These are phyloP conservation scores for Pitta sordida DNA, from an alignment of 2,113 vertebrate genomes.

Conservation along the genomic window DNA sequence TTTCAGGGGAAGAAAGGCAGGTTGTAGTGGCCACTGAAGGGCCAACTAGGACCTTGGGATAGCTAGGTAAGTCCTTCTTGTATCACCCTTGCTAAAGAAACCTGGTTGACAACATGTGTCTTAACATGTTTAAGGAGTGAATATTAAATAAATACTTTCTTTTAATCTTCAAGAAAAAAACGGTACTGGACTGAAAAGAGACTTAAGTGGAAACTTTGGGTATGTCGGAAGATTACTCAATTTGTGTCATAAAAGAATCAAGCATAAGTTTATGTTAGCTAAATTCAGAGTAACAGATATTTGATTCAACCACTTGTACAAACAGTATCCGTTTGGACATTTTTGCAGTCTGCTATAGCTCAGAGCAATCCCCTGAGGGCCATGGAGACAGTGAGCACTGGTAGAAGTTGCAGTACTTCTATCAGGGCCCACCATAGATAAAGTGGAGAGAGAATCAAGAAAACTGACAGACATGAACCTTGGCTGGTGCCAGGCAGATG, in stretches of 20 bases:
- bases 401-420: neutral
- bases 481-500: neutral
- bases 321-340: neutral
- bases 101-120: accelerated
- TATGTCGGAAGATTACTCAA: neutral
- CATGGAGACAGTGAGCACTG: neutral
- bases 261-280: neutral
- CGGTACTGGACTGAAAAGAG: neutral
- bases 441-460: neutral
- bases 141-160: neutral
- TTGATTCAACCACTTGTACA: neutral
- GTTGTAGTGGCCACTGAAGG: neutral
- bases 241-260: neutral
- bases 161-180: neutral
- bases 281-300: neutral
- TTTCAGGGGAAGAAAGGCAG: neutral
- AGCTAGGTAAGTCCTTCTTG: neutral
- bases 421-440: neutral
- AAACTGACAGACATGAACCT: neutral
- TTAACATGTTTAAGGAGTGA: neutral
- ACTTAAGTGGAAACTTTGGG: neutral
- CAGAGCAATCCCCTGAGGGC: neutral
- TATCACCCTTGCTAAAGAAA: neutral
- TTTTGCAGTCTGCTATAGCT: neutral
- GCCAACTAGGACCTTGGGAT: neutral